phyloP scores from a whole-genome alignment of 92 coral and sea anemone genomes.

The Epizoanthus rinbou region DNA sequence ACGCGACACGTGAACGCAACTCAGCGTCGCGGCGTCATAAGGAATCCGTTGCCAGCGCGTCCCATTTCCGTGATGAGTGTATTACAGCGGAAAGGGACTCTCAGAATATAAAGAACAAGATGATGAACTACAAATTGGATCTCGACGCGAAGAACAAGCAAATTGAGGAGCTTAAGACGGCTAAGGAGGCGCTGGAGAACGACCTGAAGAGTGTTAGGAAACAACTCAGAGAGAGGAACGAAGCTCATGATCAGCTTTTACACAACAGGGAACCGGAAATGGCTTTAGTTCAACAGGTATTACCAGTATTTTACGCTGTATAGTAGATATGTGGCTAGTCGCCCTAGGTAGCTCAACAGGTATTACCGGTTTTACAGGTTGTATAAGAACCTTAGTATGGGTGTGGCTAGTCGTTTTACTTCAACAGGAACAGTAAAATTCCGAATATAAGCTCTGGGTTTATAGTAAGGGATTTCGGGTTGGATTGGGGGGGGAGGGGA shows the following conservation, averaged over 20 bases:
- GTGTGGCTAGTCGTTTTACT: too few relatives aligned
- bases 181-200: constrained; percentile 63
- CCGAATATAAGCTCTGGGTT: too few relatives aligned
- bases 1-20: constrained; percentile 64
- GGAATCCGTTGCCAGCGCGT: constrained; percentile 65
- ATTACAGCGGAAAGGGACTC: constrained; percentile 73
- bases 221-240: constrained; percentile 61
- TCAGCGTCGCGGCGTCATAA: constrained; percentile 59
- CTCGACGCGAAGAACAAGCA: constrained; percentile 60
- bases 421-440: too few relatives aligned
- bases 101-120: constrained; percentile 53
- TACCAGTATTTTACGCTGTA: too few relatives aligned
- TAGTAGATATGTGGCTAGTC: too few relatives aligned
- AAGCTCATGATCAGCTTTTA: constrained; percentile 52
- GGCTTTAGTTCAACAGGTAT: constrained; percentile 19
- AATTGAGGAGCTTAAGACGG: constrained; percentile 66
- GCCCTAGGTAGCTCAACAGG: too few relatives aligned
- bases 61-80: constrained; percentile 65
- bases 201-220: constrained; percentile 69
- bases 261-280: constrained; percentile 47
- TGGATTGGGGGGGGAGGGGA: too few relatives aligned
- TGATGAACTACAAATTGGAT: constrained; percentile 53
- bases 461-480: too few relatives aligned
- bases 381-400: too few relatives aligned
- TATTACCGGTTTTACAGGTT: too few relatives aligned